Percentiles rank a stretch among this genome's conserved stretches.
Conservation (phyloP, 2,888 invertebrate species). For the Phalangium opilio region DNA sequence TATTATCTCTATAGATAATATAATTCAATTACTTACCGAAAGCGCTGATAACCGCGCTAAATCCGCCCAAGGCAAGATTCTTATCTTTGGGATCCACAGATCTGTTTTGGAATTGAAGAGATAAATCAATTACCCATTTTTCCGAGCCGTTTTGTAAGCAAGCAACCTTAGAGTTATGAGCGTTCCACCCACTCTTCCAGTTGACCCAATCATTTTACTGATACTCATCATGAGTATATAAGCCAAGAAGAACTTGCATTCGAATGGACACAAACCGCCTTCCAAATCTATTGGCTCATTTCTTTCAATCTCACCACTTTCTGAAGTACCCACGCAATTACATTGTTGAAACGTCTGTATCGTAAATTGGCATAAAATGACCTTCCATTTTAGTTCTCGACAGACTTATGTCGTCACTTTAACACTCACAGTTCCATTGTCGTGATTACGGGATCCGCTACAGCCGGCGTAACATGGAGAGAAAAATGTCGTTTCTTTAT, state of each 20-base stretch:
- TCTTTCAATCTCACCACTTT: no score
- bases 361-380: no score
- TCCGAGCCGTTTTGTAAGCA: not conserved
- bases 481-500: constrained; percentile 40
- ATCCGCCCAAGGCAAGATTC: constrained; percentile 19
- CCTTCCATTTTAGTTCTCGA: no score
- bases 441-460: constrained; percentile 11
- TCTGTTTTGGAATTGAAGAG: constrained; percentile 6
- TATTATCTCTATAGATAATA: no score
- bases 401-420: no score
- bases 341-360: no score
- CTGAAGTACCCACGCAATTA: no score
- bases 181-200: constrained; percentile 49
- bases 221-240: constrained; percentile 28
- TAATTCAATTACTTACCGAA: constrained; percentile 14
- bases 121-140: not conserved
- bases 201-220: constrained; percentile 44
- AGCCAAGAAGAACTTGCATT: constrained; percentile 35
- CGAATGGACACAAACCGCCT: constrained; percentile 35
- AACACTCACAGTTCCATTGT: not conserved
- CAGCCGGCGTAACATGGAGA: constrained; percentile 59
- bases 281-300: no score
- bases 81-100: constrained; percentile 21
- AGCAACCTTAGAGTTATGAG: constrained; percentile 44
- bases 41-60: constrained; percentile 17